Percentiles rank a stretch among this genome's conserved stretches.
Evolutionary conservation across 2,888 invertebrate genomes (phyloP).

Genomic region (Eupithecia pulchellata): DNA sequence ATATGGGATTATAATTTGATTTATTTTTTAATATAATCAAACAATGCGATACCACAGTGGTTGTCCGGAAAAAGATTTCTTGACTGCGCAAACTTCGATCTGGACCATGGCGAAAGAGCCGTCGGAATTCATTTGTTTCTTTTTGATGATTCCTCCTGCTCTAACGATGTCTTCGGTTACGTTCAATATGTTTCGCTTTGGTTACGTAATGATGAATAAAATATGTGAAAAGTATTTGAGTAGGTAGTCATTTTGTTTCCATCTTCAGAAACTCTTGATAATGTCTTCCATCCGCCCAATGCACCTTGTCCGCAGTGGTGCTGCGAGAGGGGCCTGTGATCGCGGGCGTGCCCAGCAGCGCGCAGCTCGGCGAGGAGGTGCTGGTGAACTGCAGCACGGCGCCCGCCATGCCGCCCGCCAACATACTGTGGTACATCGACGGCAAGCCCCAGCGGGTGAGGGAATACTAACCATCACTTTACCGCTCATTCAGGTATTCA

Average conservation of each 20-base stretch:
- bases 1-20: no score
- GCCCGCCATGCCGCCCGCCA: conserved; percentile 76
- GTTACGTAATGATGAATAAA: no score
- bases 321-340: conserved; percentile 73
- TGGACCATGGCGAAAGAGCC: no score
- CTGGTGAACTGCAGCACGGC: conserved; percentile 73
- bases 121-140: no score
- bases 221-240: no score
- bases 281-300: not conserved
- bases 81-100: not conserved
- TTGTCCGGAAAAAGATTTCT: no score
- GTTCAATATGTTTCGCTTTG: no score
- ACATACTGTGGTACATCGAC: conserved; percentile 77
- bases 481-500: not conserved
- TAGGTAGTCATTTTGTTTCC: not conserved
- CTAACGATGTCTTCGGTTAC: no score
- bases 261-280: not conserved
- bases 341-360: conserved; percentile 64
- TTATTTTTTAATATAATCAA: no score
- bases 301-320: conserved; percentile 56
- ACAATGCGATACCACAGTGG: no score
- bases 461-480: not conserved
- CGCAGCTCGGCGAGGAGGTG: conserved; percentile 74
- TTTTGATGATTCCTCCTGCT: no score
- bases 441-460: conserved; percentile 72